phyloP scores from a whole-genome alignment of 2,113 vertebrate genomes.

The Mionectes macconnelli region DNA sequence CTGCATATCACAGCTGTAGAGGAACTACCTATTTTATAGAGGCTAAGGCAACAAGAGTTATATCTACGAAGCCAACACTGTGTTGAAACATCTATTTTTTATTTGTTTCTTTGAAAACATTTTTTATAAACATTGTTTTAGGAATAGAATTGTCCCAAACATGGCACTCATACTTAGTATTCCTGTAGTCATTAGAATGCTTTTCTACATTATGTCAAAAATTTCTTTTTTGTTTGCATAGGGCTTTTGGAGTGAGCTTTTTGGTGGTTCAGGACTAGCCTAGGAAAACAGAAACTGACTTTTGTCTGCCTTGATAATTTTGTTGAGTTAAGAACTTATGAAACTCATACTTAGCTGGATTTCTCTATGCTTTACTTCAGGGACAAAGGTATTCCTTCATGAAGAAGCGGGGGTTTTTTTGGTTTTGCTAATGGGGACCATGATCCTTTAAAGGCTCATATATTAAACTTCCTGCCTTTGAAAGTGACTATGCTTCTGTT shows the following conservation, averaged over 20 bases:
- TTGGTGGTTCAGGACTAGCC: background rate
- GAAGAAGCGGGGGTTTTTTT: background rate
- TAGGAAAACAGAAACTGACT: background rate
- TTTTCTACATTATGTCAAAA: background rate
- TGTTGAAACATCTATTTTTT: background rate
- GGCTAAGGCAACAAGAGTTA: background rate
- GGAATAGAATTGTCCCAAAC: background rate
- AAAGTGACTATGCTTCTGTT: background rate
- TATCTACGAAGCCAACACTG: background rate
- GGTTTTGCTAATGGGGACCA: background rate
- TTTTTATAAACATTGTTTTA: background rate
- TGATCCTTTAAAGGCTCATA: background rate
- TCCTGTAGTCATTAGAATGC: background rate
- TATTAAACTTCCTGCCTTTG: background rate
- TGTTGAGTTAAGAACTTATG: background rate
- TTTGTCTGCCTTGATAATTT: background rate
- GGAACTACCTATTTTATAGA: background rate
- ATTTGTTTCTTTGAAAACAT: background rate
- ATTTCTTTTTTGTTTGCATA: background rate
- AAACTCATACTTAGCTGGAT: background rate
- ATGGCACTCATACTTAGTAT: background rate
- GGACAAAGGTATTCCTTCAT: background rate
- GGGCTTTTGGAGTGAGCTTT: rapidly evolving
- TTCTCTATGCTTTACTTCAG: background rate
- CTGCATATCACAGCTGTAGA: background rate